phyloP scores from a whole-genome alignment of 2,797 vertebrate genomes.

The Prunella strophiata region DNA sequence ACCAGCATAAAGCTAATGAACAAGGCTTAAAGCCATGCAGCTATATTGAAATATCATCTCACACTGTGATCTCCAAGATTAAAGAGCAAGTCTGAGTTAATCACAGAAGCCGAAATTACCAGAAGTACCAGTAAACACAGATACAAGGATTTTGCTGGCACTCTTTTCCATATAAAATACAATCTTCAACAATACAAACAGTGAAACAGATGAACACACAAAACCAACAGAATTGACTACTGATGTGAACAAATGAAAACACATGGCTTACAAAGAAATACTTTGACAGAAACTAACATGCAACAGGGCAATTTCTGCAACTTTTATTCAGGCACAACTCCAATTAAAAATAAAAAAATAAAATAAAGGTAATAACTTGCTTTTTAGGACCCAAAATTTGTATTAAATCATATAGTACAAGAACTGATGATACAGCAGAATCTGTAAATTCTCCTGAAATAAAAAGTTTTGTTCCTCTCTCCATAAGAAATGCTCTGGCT shows the following conservation, averaged over 20 bases:
- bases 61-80: not conserved
- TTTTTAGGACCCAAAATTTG: not conserved
- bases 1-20: not conserved
- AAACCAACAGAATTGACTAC: not conserved
- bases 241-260: not conserved
- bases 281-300: not conserved
- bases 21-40: not conserved
- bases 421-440: not conserved
- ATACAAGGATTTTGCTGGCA: not conserved
- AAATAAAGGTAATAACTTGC: not conserved
- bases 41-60: not conserved
- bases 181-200: not conserved
- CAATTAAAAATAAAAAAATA: not conserved
- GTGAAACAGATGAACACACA: not conserved
- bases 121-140: not conserved
- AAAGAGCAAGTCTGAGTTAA: not conserved
- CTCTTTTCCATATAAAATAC: not conserved
- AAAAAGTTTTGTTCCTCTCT: not conserved
- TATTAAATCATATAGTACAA: not conserved
- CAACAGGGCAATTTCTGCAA: not conserved
- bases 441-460: not conserved
- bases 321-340: not conserved
- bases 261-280: not conserved
- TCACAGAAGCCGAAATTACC: not conserved
- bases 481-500: not conserved